Conservation (phyloP, 2,888 invertebrate species). For the Cosmorhoe ocellata region DNA sequence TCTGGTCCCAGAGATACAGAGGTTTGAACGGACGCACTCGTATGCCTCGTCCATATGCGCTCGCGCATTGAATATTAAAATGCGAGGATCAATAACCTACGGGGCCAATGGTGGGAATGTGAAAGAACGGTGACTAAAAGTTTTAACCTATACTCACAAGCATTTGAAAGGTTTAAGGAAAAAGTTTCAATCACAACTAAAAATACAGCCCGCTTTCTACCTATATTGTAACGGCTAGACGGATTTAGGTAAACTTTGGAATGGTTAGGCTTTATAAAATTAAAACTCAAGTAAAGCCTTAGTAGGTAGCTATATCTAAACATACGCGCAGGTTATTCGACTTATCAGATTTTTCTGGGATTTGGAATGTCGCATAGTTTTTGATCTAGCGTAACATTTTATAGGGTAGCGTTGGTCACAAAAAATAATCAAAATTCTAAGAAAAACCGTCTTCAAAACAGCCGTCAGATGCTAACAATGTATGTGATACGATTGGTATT, state of each 20-base stretch:
- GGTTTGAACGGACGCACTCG: conserved; percentile 22
- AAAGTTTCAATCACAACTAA: too few species aligned
- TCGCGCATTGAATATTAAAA: conserved; percentile 60
- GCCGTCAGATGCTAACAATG: neutral
- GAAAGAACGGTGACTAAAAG: conserved; percentile 17
- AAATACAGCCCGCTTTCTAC: too few species aligned
- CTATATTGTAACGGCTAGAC: neutral
- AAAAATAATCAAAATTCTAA: neutral
- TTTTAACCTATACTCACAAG: neutral
- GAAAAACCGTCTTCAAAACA: neutral
- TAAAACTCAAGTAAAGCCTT: too few species aligned
- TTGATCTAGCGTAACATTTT: too few species aligned
- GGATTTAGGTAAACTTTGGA: too few species aligned
- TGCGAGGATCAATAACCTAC: conserved; percentile 62
- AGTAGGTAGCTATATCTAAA: too few species aligned
- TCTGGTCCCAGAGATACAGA: too few species aligned
- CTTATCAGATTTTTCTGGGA: too few species aligned
- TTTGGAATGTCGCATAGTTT: too few species aligned
- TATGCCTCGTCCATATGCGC: conserved; percentile 31
- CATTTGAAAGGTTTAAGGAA: neutral
- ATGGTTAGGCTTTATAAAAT: too few species aligned
- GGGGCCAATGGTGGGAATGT: conserved; percentile 16
- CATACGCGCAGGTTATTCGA: too few species aligned
- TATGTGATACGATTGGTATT: neutral
- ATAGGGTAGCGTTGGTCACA: neutral